Percentiles rank a stretch among this genome's conserved stretches.
These are phyloP conservation scores for Excalfactoria chinensis DNA, from an alignment of 2,113 vertebrate genomes.

Conservation along the genomic window DNA sequence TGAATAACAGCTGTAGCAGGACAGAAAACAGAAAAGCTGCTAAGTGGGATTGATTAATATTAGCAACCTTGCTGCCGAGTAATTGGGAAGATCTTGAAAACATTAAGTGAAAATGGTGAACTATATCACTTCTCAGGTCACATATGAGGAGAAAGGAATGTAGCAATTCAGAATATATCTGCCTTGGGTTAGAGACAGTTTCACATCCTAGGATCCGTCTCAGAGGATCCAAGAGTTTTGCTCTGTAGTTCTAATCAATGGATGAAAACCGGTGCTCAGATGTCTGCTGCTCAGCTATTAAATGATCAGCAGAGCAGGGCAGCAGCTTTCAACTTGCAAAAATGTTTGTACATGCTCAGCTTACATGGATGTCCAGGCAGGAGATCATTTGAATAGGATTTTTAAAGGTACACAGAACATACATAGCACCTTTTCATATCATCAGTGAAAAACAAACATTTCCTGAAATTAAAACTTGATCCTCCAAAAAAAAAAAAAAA, in stretches of 20 bases:
- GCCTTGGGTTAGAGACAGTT: neutral
- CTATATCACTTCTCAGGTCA: neutral
- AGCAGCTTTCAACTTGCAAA: constrained; percentile 30
- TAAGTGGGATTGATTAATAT: neutral
- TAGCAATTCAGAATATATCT: constrained; percentile 15
- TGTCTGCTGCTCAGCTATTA: neutral
- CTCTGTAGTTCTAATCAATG: neutral
- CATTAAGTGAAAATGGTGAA: neutral
- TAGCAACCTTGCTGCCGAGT: neutral
- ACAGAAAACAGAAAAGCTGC: neutral
- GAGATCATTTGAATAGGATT: constrained; percentile 40
- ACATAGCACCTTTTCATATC: neutral
- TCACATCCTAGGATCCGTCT: neutral
- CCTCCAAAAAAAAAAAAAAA: neutral
- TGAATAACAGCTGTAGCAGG: neutral
- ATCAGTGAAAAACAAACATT: neutral
- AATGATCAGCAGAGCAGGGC: constrained; percentile 25
- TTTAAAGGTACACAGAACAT: constrained; percentile 3
- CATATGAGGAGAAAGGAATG: neutral
- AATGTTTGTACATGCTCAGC: constrained; percentile 20
- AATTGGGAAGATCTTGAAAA: neutral
- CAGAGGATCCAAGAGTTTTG: neutral
- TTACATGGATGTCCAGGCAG: constrained; percentile 3
- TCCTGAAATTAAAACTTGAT: constrained; percentile 30
- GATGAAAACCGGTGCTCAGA: neutral